Conservation (phyloP, 2,888 invertebrate species). For the Hemithea aestivaria region DNA sequence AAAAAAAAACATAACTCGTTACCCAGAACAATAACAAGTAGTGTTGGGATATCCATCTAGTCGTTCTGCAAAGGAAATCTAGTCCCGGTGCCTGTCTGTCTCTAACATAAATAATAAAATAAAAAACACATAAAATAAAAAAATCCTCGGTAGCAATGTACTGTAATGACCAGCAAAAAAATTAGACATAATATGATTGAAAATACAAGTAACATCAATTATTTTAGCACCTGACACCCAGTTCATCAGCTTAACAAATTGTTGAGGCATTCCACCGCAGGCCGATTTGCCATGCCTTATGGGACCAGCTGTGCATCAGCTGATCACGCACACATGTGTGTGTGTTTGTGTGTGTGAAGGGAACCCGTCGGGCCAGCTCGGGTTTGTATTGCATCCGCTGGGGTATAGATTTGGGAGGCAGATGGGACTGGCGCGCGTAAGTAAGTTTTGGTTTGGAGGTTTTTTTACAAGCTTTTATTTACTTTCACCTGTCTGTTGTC, state of each 20-base stretch:
- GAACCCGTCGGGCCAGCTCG: slow-evolving; percentile 56
- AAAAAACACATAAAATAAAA: no score
- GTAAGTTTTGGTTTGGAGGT: neutral
- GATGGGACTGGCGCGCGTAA: slow-evolving; percentile 12
- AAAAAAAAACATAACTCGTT: no score
- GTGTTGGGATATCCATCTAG: no score
- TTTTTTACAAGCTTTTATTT: no score
- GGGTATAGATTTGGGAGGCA: slow-evolving; percentile 25
- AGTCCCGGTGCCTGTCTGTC: no score
- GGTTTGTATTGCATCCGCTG: slow-evolving; percentile 51
- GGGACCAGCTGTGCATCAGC: slow-evolving; percentile 64
- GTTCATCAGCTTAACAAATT: slow-evolving; percentile 5
- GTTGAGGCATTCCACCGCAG: slow-evolving; percentile 29
- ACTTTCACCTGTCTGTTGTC: no score
- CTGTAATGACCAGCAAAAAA: no score
- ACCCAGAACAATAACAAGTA: no score
- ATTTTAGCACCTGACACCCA: neutral
- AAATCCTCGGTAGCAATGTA: no score
- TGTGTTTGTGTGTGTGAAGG: slow-evolving; percentile 39
- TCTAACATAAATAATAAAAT: no score
- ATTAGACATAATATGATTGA: no score
- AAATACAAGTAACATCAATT: slow-evolving; percentile 8
- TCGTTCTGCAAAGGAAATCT: no score
- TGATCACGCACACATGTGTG: slow-evolving; percentile 52
- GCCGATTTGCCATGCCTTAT: slow-evolving; percentile 44